A percentile compares a stretch with the other conserved stretches of the same genome.
Evolutionary conservation across 2,888 invertebrate genomes (phyloP).

Genomic region (Apeira syringaria): DNA sequence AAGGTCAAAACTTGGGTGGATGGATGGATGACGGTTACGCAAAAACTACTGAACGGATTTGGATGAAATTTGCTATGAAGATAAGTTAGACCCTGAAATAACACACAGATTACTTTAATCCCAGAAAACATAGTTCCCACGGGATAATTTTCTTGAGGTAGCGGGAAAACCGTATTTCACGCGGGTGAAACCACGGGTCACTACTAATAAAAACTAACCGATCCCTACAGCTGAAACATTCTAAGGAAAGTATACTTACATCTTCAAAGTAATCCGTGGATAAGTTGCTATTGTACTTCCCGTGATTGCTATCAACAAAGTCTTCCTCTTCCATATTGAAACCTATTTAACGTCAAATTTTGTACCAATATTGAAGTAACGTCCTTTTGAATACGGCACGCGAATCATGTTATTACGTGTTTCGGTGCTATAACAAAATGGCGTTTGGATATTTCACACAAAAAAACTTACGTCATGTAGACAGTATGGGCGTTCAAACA

Average conservation of each 20-base stretch:
- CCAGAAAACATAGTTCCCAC: no score
- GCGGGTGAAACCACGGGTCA: no score
- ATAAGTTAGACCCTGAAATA: no score
- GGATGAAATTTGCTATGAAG: no score
- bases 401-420: conserved; percentile 1
- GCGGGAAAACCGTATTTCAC: no score
- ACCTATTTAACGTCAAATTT: neutral
- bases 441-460: neutral
- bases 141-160: no score
- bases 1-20: no score
- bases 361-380: conserved; percentile 10
- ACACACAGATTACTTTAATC: no score
- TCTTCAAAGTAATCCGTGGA: conserved; percentile 49
- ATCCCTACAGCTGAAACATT: no score
- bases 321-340: conserved; percentile 35
- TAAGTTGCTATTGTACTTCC: conserved; percentile 44
- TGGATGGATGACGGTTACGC: no score
- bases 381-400: neutral
- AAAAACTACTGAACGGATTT: no score
- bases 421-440: conserved; percentile 7
- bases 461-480: neutral
- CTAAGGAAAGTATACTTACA: conserved; percentile 46
- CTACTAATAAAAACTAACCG: no score
- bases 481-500: conserved; percentile 4
- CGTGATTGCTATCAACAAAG: conserved; percentile 32